Evolutionary conservation across 2,797 vertebrate genomes (phyloP), one percentile per base, ranked within the genome.

Genomic region (Gallinago nigripennis): DNA sequence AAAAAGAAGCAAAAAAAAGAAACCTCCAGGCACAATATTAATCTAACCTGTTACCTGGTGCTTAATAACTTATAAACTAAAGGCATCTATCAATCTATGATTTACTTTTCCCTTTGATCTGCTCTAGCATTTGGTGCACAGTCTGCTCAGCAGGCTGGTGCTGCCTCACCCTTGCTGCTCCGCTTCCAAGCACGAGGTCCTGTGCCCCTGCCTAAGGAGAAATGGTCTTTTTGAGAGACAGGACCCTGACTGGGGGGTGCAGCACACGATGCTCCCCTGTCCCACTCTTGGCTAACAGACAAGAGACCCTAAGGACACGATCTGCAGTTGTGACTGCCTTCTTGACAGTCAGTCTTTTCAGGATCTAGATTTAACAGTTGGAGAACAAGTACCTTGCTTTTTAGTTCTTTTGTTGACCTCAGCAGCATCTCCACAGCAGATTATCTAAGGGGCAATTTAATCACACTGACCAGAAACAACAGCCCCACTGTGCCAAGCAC

Each of bases 1-100:
- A 94, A 86, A 93, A 81, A 27, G 9, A 35, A 91, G 90, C 89
- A 94, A 91, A 95, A 91, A 95, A 96, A 96, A 97, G 95, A 95
- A 94, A 95, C 83, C 98, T 98, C 91, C 95, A 96, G 97, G 97
- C 98, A 97, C 95, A 97, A 95, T 98, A 98, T 98, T 97, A 98
- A 98, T 98, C 98, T 97, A 98, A 97, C 97, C 97, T 97, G 97
- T 96, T 98, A 98, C 97, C 97, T 97, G 97, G 96, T 95, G 96
- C 94, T 97, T 97, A 97, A 97, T 95, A 97, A 97, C 86, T 94
- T 96, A 96, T 88, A 79, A 81, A 53, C 94, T 46, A 95, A 93
- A 69, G 86, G 90, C 96, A 92, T 93, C 90, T 94, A 97, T 97
- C 97, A 87, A 83, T 93, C 96, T 82, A 66, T 86, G 39, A 33